Conservation (phyloP, 2,113 vertebrate species). For the Corvus cornix region DNA sequence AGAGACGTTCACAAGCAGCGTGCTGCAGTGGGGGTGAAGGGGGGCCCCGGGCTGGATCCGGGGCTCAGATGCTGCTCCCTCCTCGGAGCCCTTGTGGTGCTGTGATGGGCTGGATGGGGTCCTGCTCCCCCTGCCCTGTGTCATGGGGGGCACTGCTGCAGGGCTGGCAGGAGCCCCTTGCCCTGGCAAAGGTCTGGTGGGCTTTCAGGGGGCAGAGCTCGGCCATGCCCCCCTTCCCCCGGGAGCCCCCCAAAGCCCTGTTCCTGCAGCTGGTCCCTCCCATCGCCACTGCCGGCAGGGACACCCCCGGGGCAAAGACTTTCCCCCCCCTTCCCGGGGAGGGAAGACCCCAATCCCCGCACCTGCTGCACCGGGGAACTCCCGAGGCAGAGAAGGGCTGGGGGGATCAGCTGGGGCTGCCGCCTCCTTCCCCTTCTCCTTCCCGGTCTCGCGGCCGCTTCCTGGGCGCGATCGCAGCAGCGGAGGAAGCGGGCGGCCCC, state of each 20-base stretch:
- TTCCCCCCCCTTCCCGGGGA: no score
- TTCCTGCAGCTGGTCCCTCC: neutral
- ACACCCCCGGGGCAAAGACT: neutral
- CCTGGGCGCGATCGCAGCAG: neutral
- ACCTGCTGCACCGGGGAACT: neutral
- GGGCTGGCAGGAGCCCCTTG: neutral
- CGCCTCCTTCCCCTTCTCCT: neutral
- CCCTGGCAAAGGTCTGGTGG: fast-evolving
- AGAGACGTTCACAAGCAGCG: fast-evolving
- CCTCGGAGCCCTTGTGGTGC: neutral
- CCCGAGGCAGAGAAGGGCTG: neutral
- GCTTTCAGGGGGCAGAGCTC: neutral
- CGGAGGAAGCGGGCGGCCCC: neutral
- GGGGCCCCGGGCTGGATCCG: neutral
- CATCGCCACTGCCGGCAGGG: neutral
- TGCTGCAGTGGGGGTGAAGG: neutral
- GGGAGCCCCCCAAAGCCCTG: neutral
- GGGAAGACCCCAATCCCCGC: neutral
- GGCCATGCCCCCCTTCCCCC: fast-evolving
- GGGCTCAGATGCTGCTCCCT: neutral
- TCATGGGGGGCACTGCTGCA: neutral
- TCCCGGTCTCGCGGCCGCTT: neutral
- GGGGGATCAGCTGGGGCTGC: neutral
- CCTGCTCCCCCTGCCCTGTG: neutral
- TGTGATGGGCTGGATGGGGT: neutral